These are phyloP conservation scores for Sinhomidia bicolor DNA, from an alignment of 2,888 invertebrate genomes.

Conservation along the genomic window DNA sequence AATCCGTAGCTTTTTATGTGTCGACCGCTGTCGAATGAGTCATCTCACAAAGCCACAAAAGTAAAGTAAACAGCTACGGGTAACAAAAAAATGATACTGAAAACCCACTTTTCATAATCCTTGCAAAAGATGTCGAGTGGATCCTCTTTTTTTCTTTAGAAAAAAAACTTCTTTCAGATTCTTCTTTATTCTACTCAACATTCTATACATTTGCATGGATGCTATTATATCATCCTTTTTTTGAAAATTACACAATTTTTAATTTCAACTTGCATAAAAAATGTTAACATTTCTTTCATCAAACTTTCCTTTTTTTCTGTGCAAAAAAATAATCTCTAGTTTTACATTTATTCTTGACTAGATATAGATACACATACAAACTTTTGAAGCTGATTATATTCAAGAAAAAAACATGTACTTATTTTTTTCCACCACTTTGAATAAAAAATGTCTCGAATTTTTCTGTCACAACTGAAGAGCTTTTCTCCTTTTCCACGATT, in stretches of 20 bases:
- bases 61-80: neutral
- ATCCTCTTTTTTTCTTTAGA: too few species aligned
- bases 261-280: too few species aligned
- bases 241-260: neutral
- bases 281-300: too few species aligned
- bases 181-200: neutral
- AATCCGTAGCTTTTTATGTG: neutral
- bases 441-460: neutral
- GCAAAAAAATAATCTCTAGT: too few species aligned
- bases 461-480: neutral
- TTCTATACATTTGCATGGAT: neutral
- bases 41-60: neutral
- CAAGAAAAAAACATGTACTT: too few species aligned
- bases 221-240: neutral
- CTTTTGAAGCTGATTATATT: neutral
- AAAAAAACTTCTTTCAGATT: too few species aligned
- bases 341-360: too few species aligned
- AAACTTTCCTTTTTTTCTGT: neutral
- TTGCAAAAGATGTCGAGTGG: too few species aligned
- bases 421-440: neutral
- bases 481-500: neutral
- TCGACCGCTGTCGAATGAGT: conserved; percentile 41
- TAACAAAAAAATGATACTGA: neutral
- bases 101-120: neutral
- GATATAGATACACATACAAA: neutral